These are phyloP conservation scores for Dynastes hyllus DNA, from an alignment of 2,888 invertebrate species.

Conservation along the genomic window DNA sequence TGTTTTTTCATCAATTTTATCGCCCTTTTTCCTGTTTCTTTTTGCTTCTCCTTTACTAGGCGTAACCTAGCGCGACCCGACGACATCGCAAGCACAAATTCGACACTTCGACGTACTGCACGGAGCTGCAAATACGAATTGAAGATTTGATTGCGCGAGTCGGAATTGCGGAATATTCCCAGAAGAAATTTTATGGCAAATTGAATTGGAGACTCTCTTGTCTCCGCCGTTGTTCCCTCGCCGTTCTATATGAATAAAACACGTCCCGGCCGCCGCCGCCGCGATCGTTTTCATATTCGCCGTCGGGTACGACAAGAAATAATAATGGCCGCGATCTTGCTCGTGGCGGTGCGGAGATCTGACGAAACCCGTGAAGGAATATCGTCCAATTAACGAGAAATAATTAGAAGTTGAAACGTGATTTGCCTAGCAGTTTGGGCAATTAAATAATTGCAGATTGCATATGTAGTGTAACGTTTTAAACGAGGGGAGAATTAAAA, in stretches of 20 bases:
- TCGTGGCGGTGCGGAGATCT: not conserved
- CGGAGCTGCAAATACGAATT: slow-evolving; percentile 14
- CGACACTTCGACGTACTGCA: slow-evolving; percentile 11
- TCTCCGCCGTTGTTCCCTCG: not conserved
- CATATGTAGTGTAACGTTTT: no score
- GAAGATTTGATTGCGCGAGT: slow-evolving; percentile 39
- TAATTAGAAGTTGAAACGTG: not conserved
- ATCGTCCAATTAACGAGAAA: slow-evolving; percentile 29
- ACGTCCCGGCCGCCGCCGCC: not conserved
- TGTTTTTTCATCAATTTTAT: slow-evolving; percentile 47
- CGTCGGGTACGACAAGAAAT: not conserved
- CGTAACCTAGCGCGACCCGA: not conserved
- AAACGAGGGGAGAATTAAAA: no score
- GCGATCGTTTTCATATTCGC: slow-evolving; percentile 38
- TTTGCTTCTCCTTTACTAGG: not conserved
- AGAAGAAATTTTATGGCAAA: slow-evolving; percentile 50
- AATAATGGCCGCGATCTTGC: slow-evolving; percentile 24
- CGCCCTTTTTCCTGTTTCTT: slow-evolving; percentile 10
- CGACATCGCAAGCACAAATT: slow-evolving; percentile 30
- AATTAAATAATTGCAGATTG: no score
- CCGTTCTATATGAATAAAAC: slow-evolving; percentile 32
- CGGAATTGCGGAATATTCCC: slow-evolving; percentile 46
- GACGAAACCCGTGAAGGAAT: not conserved
- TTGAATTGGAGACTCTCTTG: slow-evolving; percentile 48
- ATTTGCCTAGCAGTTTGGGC: no score